Evolutionary conservation across 2,888 invertebrate species (phyloP), one percentile per base, ranked within the genome.

Genomic region (Muscina levida): DNA sequence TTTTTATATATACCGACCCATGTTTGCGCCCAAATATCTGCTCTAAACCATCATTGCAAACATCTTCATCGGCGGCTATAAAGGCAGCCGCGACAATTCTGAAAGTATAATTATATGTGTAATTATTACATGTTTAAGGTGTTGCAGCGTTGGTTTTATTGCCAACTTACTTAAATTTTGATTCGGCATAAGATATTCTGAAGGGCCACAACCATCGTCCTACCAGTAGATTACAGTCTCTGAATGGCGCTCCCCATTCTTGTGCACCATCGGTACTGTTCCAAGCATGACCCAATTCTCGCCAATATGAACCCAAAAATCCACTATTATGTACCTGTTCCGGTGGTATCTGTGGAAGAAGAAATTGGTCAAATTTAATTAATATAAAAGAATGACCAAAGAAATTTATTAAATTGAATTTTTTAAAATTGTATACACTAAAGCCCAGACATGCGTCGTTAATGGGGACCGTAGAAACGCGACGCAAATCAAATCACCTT

Each of bases 1-100:
- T 19, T 31, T 31, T 31, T 31, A 31, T 39, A 39, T 59, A 3
- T 17, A 1, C 39, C 8, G 77, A 94, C 87, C 92, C 92, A 86
- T 94, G 93, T n/a, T 91, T 91, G 26, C 93, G 93, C 39, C 94
- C 94, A 85, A 95, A 93, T 86, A 95, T 92, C 77, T 94, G 93
- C 84, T 93, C 91, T 88, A 95, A 92, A 31, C 92, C 91, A 79
- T 93, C 93, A 86, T 95, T 94, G 90, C 96, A 96, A 81, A 95
- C 95, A 90, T 96, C 92, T 83, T 95, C 91, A 79, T 94, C 91
- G 87, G 89, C 92, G 82, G 91, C 90, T 75, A 93, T 92, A 86
- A 93, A 94, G 10, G 93, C 90, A 42, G 93, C 93, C 3, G 93
- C 93, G 26, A 93, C 93, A 79, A 93, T 93, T 85, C 93, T 92